Evolutionary conservation across 2,113 vertebrate genomes (phyloP), one percentile per base, ranked within the genome.

Genomic region (Dipodomys stephensi): DNA sequence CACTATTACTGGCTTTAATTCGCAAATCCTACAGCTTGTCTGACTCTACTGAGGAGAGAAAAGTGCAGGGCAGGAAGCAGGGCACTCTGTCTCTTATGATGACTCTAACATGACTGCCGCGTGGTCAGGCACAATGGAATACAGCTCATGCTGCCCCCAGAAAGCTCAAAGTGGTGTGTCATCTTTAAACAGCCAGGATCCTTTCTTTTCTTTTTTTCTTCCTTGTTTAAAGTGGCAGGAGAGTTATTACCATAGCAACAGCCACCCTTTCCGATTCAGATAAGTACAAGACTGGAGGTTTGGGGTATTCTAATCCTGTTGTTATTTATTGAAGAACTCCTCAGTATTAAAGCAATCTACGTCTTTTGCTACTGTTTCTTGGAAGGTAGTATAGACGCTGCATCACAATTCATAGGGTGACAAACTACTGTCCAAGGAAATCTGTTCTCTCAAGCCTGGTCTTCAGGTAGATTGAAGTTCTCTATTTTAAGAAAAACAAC

Each of bases 211-310:
- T 16, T 13, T 13, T 13, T 95, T 83, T 84, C 81, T 81, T 84
- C 93, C 86, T 93, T 77, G 53, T 73, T 91, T 81, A 69, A 93
- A 76, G 18, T 78, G 88, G 32, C 81, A 87, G 80, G 76, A 92
- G 80, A 95, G 53, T 93, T 84, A 96, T 92, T 95, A 53, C 82
- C 81, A 95, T 96, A 94, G 93, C 90, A 97, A 97, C 87, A 68
- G 46, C 71, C 90, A 65, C 84, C 84, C 67, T 83, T 81, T 92
- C 3, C 35, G 71, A 25, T 68, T 74, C 57, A 77, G 71, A 73
- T 73, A 83, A 86, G 53, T 32, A 23, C 65, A 91, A 62, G 77
- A 83, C 6, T 11, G 8, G 72, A 79, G 39, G 18, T 91, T 77
- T 53, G 20, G 62, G 53, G 87, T 25, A 35, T 65, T 78, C 64